phyloP scores from a whole-genome alignment of 1,140 invertebrate genomes.

The Chymomyza costata region DNA sequence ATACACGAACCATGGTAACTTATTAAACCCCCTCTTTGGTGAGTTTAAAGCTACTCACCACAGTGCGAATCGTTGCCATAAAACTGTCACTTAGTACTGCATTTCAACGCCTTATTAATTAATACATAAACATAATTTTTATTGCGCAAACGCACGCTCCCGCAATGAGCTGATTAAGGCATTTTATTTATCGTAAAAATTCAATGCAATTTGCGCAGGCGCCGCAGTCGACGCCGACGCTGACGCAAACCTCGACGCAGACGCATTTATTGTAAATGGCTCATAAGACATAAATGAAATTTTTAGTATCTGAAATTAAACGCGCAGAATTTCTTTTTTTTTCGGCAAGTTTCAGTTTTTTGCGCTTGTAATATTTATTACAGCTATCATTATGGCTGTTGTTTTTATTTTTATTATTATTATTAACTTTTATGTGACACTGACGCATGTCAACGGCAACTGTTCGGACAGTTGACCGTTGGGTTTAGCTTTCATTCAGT shows the following conservation, averaged over 20 bases:
- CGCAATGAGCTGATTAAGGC: constrained; percentile 20
- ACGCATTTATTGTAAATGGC: constrained; percentile 67
- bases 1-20: constrained; percentile 41
- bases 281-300: constrained; percentile 71
- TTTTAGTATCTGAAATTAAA: constrained; percentile 63
- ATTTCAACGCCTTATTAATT: constrained; percentile 57
- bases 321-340: constrained; percentile 25
- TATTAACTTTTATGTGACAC: constrained; percentile 43
- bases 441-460: constrained; percentile 23
- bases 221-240: too few species aligned
- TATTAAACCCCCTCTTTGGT: too few species aligned
- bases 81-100: too few species aligned
- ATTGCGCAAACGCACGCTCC: constrained; percentile 63
- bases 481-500: neutral
- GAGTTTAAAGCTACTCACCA: too few species aligned
- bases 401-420: constrained; percentile 56
- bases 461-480: neutral
- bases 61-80: too few species aligned
- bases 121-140: constrained; percentile 63
- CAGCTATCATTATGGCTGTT: constrained; percentile 44
- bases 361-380: constrained; percentile 1
- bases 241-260: too few species aligned
- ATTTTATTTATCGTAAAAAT: constrained; percentile 40
- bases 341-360: constrained; percentile 11
- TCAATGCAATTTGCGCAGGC: constrained; percentile 28